Conservation (phyloP, 1,140 invertebrate species). For the Acromyrmex echinatior region DNA sequence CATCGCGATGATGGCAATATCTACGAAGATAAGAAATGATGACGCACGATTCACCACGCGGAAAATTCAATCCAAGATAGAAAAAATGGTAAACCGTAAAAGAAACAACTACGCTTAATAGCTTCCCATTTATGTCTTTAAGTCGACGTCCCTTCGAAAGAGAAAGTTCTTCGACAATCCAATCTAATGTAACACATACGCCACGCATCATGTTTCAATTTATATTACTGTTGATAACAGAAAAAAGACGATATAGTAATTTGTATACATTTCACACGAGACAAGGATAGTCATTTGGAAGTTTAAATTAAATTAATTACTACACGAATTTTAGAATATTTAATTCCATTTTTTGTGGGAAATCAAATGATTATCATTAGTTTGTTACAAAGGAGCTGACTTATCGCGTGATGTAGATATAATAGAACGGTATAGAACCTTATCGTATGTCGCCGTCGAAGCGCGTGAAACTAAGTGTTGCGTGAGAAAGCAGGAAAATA, state of each 20-base stretch:
- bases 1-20: conserved; percentile 43
- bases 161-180: conserved; percentile 22
- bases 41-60: not conserved
- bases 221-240: not conserved
- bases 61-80: not conserved
- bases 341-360: not conserved
- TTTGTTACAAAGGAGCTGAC: not conserved
- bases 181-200: not conserved
- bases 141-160: not conserved
- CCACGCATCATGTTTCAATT: not conserved
- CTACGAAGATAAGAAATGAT: conserved; percentile 23
- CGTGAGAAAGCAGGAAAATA: conserved; percentile 37
- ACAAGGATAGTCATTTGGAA: not conserved
- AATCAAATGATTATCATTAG: conserved; percentile 31
- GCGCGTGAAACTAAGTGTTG: not conserved
- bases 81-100: conserved; percentile 3
- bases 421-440: not conserved
- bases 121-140: not conserved
- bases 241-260: not conserved
- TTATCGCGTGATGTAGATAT: conserved; percentile 17
- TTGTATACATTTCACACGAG: not conserved
- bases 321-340: not conserved
- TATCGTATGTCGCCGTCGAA: conserved; percentile 22
- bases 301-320: conserved; percentile 23
- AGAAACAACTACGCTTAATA: not conserved